Percentiles rank a stretch among this genome's conserved stretches.
phyloP scores from a whole-genome alignment of 2,113 vertebrate species.

The Lophura nycthemera region DNA sequence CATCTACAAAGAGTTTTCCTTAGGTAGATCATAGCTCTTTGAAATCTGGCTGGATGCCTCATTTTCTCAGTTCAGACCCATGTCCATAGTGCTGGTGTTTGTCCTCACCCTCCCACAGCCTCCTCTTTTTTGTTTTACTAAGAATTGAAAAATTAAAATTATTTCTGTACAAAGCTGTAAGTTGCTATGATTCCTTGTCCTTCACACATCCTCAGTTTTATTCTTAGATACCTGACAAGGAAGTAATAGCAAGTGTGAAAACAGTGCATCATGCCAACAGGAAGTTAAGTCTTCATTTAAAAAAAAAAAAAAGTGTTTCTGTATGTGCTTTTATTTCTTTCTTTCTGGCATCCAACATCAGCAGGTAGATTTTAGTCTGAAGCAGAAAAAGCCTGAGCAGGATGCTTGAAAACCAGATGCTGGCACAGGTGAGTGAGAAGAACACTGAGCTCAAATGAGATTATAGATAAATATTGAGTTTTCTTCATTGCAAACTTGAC shows the following conservation, averaged over 20 bases:
- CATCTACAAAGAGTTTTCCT: background rate
- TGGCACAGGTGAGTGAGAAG: background rate
- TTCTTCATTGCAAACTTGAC: background rate
- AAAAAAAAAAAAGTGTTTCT: background rate
- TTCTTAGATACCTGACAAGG: background rate
- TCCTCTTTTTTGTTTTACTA: background rate
- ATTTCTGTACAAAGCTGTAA: background rate
- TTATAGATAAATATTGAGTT: background rate
- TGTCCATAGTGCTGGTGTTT: background rate
- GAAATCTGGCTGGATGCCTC: background rate
- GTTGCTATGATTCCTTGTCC: background rate
- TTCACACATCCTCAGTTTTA: background rate
- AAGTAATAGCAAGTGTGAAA: conserved; percentile 20
- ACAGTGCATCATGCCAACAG: background rate
- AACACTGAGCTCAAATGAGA: background rate
- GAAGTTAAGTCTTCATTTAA: background rate
- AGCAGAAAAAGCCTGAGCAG: background rate
- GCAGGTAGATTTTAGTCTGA: background rate
- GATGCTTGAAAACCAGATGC: background rate
- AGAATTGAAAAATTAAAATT: background rate
- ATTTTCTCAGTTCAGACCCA: background rate
- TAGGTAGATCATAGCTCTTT: background rate
- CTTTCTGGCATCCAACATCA: background rate
- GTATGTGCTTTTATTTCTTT: background rate
- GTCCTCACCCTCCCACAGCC: background rate